Conservation (phyloP, 2,888 invertebrate species). For the Athalia rosae region DNA sequence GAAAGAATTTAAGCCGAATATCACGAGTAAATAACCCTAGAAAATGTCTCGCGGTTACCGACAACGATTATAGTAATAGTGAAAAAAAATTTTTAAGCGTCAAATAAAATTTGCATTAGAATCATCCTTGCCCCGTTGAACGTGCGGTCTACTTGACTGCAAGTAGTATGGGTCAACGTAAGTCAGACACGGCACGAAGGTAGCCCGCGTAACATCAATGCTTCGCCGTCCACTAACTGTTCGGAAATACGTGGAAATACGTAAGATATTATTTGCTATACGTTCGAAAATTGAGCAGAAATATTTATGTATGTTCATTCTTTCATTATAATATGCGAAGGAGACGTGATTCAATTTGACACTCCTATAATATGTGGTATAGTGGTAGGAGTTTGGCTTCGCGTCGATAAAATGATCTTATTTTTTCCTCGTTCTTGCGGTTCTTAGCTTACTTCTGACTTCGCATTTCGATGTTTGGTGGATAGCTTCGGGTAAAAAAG, state of each 20-base stretch:
- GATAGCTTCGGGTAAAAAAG: no score
- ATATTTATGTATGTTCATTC: background rate
- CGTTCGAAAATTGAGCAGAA: background rate
- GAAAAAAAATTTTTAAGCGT: background rate
- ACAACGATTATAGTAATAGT: background rate
- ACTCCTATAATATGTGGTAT: background rate
- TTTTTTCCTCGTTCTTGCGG: background rate
- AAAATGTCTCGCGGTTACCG: background rate
- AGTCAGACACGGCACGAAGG: constrained; percentile 28
- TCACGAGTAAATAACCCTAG: background rate
- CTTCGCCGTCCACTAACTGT: no score
- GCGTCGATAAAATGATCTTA: constrained; percentile 17
- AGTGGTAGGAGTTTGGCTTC: background rate
- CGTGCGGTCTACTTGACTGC: constrained; percentile 2
- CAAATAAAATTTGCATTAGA: constrained; percentile 6
- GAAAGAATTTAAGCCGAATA: background rate
- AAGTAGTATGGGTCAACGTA: constrained; percentile 35
- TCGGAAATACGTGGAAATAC: no score
- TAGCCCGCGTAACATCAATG: constrained; percentile 30
- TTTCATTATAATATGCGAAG: background rate
- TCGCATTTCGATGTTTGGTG: background rate
- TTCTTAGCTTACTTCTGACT: background rate
- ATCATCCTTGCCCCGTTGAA: constrained; percentile 4
- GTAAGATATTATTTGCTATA: no score
- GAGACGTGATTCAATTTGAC: constrained; percentile 11